These are phyloP conservation scores for Rostratula benghalensis DNA, from an alignment of 2,113 vertebrate genomes.

Conservation along the genomic window DNA sequence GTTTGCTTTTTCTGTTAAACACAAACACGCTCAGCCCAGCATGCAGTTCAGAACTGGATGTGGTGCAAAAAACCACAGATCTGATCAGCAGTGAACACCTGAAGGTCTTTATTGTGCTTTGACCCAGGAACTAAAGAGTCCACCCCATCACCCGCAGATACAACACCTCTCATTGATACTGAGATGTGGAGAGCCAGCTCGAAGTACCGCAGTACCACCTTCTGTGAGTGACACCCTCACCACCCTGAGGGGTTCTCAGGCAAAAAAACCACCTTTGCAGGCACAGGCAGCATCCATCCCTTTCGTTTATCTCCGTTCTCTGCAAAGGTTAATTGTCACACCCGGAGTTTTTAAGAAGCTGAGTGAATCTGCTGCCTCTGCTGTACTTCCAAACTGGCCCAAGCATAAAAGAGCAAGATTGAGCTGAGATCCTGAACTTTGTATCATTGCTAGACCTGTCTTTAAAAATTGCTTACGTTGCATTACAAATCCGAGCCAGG, in stretches of 20 bases:
- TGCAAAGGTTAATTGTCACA: background rate
- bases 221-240: background rate
- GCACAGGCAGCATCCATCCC: rapidly evolving
- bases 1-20: background rate
- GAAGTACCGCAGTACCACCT: background rate
- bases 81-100: background rate
- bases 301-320: no score
- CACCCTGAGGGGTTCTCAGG: background rate
- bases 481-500: background rate
- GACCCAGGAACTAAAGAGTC: background rate
- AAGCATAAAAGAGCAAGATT: background rate
- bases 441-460: background rate
- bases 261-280: background rate
- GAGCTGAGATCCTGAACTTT: background rate
- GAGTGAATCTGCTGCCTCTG: background rate
- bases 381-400: background rate
- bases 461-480: background rate
- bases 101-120: background rate
- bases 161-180: background rate
- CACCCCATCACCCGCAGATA: background rate
- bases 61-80: background rate
- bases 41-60: background rate
- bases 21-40: background rate
- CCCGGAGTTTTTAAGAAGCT: background rate
- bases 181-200: background rate